Conservation (phyloP, 1,140 invertebrate species). For the Pseudomyrmex flavicornis region DNA sequence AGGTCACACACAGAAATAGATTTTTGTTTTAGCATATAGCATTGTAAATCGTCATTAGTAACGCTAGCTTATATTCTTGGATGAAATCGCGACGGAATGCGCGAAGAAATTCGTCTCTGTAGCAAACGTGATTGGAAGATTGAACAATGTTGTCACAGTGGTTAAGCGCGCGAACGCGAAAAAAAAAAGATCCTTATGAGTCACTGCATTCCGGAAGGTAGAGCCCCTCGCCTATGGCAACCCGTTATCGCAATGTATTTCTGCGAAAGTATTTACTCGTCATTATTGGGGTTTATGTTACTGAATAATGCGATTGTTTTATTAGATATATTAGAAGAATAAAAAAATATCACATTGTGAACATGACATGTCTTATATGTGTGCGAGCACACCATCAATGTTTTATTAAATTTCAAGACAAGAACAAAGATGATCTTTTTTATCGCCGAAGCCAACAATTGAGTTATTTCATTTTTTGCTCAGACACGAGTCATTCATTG, state of each 20-base stretch:
- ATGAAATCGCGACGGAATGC: slow-evolving; percentile 20
- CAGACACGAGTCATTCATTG: slow-evolving; percentile 37
- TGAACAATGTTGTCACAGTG: slow-evolving; percentile 56
- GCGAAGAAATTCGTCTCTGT: slow-evolving; percentile 38
- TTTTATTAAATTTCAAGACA: slow-evolving; percentile 9
- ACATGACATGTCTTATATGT: not conserved
- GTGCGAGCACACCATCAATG: not conserved
- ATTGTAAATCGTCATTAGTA: slow-evolving; percentile 8
- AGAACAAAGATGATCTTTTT: slow-evolving; percentile 29
- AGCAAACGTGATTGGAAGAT: slow-evolving; percentile 29
- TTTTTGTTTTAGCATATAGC: not conserved
- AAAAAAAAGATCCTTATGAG: slow-evolving; percentile 60
- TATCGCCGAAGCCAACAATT: slow-evolving; percentile 3
- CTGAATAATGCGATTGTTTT: not conserved
- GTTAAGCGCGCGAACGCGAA: slow-evolving; percentile 50
- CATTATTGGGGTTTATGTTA: not conserved
- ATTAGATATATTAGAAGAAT: not conserved
- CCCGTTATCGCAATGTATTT: not conserved
- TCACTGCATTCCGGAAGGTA: slow-evolving; percentile 55
- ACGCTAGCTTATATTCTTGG: slow-evolving; percentile 8
- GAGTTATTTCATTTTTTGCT: slow-evolving; percentile 46
- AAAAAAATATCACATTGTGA: not conserved
- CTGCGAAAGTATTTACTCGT: not conserved
- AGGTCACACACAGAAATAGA: not conserved
- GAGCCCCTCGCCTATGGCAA: not conserved